These are phyloP conservation scores for Mylabris phalerata DNA, from an alignment of 1,140 invertebrate species.

Conservation along the genomic window DNA sequence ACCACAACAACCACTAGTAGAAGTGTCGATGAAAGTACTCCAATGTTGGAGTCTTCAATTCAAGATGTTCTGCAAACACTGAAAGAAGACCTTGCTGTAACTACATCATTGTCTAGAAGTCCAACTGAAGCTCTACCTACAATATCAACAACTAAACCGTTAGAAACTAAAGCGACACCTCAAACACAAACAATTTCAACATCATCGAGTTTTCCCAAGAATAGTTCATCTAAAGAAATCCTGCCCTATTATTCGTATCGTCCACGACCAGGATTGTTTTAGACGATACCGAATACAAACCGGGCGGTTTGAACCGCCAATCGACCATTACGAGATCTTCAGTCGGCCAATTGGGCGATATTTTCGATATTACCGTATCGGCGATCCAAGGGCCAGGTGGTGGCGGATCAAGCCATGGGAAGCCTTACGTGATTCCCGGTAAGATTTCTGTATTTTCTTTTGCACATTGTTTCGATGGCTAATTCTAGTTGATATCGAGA, in stretches of 20 bases:
- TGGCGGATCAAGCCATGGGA: slow-evolving; percentile 42
- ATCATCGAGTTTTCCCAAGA: no score
- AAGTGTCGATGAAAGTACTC: slow-evolving; percentile 13
- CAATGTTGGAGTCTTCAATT: slow-evolving; percentile 33
- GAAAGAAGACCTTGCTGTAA: slow-evolving; percentile 18
- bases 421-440: slow-evolving; percentile 51
- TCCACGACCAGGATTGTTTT: slow-evolving; percentile 74
- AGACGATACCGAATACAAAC: slow-evolving; percentile 72
- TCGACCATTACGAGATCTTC: slow-evolving; percentile 38
- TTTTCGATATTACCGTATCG: slow-evolving; percentile 82
- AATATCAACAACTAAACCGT: slow-evolving; percentile 3
- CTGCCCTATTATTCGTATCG: slow-evolving; percentile 49
- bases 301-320: slow-evolving; percentile 45
- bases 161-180: background rate
- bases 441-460: slow-evolving; percentile 10
- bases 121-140: slow-evolving; percentile 18
- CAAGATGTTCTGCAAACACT: slow-evolving; percentile 28
- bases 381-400: slow-evolving; percentile 74
- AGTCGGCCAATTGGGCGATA: slow-evolving; percentile 55
- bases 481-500: slow-evolving; percentile 35
- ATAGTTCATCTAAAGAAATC: slow-evolving; percentile 1
- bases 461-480: no score
- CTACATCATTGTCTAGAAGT: slow-evolving; percentile 13
- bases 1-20: background rate
- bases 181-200: slow-evolving; percentile 4